Conservation (phyloP, 1,140 invertebrate genomes). For the Zaprionus camerounensis region DNA sequence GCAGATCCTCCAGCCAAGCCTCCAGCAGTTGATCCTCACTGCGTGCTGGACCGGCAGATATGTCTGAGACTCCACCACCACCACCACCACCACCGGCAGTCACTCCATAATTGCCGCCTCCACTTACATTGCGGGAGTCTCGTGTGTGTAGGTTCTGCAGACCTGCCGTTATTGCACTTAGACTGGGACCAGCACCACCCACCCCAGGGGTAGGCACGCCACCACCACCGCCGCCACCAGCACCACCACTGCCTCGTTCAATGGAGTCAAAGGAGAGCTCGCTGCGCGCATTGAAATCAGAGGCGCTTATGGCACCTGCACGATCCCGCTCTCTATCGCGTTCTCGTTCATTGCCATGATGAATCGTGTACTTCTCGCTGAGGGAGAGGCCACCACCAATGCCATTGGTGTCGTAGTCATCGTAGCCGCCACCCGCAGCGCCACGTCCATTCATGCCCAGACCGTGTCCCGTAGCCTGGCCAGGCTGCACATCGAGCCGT, state of each 20-base stretch:
- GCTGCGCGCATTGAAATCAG: conserved; percentile 87
- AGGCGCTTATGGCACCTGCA: conserved; percentile 66
- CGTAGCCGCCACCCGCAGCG: conserved; percentile 50
- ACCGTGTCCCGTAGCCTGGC: background rate
- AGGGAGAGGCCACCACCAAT: conserved; percentile 57
- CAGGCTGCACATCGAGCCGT: conserved; percentile 64
- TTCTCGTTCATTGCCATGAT: conserved; percentile 75
- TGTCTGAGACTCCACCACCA: conserved; percentile 40
- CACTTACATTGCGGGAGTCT: conserved; percentile 52
- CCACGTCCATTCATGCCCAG: conserved; percentile 50
- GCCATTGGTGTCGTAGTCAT: conserved; percentile 65
- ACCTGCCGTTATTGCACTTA: conserved; percentile 72
- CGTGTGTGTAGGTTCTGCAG: conserved; percentile 74
- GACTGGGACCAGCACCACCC: conserved; percentile 49
- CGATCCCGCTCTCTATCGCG: conserved; percentile 70
- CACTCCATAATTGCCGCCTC: conserved; percentile 40
- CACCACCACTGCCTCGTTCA: conserved; percentile 85
- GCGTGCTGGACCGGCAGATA: conserved; percentile 33
- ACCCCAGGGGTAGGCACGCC: conserved; percentile 11
- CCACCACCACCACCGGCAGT: conserved; percentile 30
- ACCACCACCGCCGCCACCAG: conserved; percentile 8
- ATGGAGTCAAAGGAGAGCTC: conserved; percentile 92
- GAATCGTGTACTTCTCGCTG: conserved; percentile 75
- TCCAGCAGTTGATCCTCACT: conserved; percentile 76
- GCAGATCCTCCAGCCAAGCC: conserved; percentile 91